phyloP scores from a whole-genome alignment of 2,113 vertebrate genomes.

The Grammomys surdaster region DNA sequence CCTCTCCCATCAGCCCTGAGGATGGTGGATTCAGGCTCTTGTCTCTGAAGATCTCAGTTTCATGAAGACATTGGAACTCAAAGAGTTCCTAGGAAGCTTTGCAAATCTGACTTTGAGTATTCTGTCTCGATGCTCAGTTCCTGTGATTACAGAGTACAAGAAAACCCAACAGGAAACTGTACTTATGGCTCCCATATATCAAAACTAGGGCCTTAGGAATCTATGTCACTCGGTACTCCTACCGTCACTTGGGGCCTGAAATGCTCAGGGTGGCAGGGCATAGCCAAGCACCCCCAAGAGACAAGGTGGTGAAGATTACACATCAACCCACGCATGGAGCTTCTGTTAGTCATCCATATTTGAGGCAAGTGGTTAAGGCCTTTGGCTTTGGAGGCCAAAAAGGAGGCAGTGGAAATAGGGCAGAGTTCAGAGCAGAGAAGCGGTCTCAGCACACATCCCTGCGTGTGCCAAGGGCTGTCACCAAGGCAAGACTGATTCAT shows the following conservation, averaged over 20 bases:
- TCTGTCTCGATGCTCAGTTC: neutral
- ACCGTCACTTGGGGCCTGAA: neutral
- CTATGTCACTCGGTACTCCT: neutral
- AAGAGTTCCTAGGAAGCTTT: neutral
- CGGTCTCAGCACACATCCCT: neutral
- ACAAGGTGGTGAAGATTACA: constrained; percentile 31
- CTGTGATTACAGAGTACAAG: neutral
- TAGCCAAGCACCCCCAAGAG: neutral
- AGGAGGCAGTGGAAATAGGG: neutral
- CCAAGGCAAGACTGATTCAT: constrained; percentile 68
- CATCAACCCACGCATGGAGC: neutral
- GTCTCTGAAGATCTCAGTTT: neutral
- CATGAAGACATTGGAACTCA: neutral
- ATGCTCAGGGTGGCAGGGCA: neutral
- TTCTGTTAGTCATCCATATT: constrained; percentile 53
- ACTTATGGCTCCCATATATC: neutral
- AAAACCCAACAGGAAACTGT: neutral
- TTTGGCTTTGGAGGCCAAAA: constrained; percentile 33
- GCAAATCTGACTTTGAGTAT: neutral
- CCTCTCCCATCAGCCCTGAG: neutral
- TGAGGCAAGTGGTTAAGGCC: constrained; percentile 42
- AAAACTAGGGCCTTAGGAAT: neutral
- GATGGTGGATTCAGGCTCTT: neutral
- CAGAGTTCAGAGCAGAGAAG: constrained; percentile 50
- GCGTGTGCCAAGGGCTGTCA: constrained; percentile 55